Conservation (phyloP, 2,113 vertebrate species). For the Eptesicus fuscus region DNA sequence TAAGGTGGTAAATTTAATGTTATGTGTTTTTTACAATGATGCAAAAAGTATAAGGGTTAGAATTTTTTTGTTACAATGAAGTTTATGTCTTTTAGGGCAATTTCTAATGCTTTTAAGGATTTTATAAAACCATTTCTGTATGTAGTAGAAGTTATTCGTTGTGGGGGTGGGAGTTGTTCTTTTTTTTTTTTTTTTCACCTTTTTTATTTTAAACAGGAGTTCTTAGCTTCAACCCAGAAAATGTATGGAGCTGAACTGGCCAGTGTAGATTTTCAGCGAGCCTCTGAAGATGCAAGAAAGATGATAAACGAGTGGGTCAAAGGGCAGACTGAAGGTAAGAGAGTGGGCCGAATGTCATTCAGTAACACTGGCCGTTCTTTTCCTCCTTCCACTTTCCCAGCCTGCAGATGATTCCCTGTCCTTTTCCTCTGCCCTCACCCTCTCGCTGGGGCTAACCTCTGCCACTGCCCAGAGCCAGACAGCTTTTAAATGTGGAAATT, state of each 20-base stretch:
- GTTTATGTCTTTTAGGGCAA: neutral
- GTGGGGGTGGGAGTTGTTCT: no score
- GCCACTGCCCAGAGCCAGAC: no score
- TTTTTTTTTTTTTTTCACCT: no score
- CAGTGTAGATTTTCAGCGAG: constrained; percentile 86
- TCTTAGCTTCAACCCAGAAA: constrained; percentile 86
- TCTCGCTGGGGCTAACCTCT: neutral
- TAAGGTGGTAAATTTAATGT: neutral
- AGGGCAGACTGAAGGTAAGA: constrained; percentile 90
- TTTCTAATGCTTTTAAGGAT: neutral
- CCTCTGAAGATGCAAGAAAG: constrained; percentile 81
- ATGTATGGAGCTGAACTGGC: constrained; percentile 89
- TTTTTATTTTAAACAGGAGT: constrained; percentile 79
- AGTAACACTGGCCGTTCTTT: neutral
- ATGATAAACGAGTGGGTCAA: constrained; percentile 94
- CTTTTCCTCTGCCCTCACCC: neutral
- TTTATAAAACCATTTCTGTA: neutral
- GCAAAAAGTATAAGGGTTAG: neutral
- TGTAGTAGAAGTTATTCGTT: neutral
- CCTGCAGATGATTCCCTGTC: neutral
- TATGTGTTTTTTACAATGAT: neutral
- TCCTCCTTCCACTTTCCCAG: rapidly evolving
- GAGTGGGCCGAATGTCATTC: neutral
- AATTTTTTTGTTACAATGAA: neutral
- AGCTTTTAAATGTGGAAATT: neutral